Conservation (phyloP, 2,888 invertebrate genomes). For the Notocelia uddmanniana region DNA sequence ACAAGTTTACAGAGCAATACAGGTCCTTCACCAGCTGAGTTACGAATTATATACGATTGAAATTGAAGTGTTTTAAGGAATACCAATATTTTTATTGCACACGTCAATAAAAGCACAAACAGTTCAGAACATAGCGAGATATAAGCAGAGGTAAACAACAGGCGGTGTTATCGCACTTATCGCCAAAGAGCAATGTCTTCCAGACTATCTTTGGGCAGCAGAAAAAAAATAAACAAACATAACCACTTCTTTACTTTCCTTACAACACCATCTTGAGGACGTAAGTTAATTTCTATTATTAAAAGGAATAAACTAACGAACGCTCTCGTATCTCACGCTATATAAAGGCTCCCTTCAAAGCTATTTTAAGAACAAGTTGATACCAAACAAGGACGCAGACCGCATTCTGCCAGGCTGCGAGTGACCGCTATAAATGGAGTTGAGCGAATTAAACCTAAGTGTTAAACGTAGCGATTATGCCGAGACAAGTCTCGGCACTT, state of each 20-base stretch:
- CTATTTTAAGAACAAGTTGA: conserved; percentile 38
- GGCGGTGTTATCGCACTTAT: too few species aligned
- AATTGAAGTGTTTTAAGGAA: too few species aligned
- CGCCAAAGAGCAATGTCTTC: too few species aligned
- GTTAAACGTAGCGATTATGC: conserved; percentile 16
- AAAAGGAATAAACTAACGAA: conserved; percentile 11
- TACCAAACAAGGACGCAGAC: conserved; percentile 41
- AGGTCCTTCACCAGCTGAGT: too few species aligned
- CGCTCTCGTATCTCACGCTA: conserved; percentile 21
- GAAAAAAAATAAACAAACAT: too few species aligned
- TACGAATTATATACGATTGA: too few species aligned
- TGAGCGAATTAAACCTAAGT: conserved; percentile 30
- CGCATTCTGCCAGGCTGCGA: conserved; percentile 38
- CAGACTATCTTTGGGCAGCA: too few species aligned
- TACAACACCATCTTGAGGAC: neutral
- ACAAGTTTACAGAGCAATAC: too few species aligned
- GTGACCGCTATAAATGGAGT: conserved; percentile 33
- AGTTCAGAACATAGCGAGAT: too few species aligned
- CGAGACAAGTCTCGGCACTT: neutral
- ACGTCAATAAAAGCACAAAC: too few species aligned
- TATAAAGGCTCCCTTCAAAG: conserved; percentile 41
- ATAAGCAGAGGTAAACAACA: too few species aligned
- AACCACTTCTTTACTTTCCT: neutral
- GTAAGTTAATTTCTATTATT: conserved; percentile 15
- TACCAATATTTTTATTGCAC: too few species aligned